These are phyloP conservation scores for Drosophila setifemur DNA, from an alignment of 1,140 invertebrate species.

Conservation along the genomic window DNA sequence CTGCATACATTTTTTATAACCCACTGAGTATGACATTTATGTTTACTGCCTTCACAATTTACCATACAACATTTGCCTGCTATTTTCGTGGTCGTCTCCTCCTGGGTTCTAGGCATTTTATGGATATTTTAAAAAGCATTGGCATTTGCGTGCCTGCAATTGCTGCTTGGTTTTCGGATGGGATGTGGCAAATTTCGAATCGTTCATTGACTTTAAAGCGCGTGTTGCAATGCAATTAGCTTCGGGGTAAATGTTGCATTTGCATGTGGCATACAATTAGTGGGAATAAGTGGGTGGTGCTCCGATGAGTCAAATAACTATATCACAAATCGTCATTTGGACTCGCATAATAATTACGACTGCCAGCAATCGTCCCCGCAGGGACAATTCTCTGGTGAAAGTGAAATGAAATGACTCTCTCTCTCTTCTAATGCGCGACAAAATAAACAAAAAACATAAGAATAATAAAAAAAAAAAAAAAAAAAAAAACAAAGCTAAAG, in stretches of 20 bases:
- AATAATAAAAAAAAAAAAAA: constrained; percentile 22
- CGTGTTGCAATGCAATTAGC: constrained; percentile 74
- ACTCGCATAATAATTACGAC: constrained; percentile 44
- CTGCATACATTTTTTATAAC: constrained; percentile 30
- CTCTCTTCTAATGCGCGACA: constrained; percentile 33
- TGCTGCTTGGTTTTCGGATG: constrained; percentile 12
- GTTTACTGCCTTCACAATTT: constrained; percentile 48
- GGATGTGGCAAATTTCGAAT: constrained; percentile 23
- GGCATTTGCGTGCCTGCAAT: constrained; percentile 62
- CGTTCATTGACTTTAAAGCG: constrained; percentile 78
- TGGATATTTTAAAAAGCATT: constrained; percentile 52
- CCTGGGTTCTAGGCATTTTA: constrained; percentile 10
- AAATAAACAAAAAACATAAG: constrained; percentile 25
- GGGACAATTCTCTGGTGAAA: constrained; percentile 26
- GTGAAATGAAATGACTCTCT: constrained; percentile 41
- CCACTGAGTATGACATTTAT: constrained; percentile 45
- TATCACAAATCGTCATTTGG: constrained; percentile 33
- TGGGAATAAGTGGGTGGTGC: neutral
- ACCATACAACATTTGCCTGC: constrained; percentile 37
- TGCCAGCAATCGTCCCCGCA: neutral
- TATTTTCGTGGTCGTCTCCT: constrained; percentile 7
- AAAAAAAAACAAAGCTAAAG: constrained; percentile 7
- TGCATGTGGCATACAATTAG: constrained; percentile 66
- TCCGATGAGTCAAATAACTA: constrained; percentile 22
- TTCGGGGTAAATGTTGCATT: constrained; percentile 57